Conservation (phyloP, 2,113 vertebrate genomes). For the Oreamnos americanus region DNA sequence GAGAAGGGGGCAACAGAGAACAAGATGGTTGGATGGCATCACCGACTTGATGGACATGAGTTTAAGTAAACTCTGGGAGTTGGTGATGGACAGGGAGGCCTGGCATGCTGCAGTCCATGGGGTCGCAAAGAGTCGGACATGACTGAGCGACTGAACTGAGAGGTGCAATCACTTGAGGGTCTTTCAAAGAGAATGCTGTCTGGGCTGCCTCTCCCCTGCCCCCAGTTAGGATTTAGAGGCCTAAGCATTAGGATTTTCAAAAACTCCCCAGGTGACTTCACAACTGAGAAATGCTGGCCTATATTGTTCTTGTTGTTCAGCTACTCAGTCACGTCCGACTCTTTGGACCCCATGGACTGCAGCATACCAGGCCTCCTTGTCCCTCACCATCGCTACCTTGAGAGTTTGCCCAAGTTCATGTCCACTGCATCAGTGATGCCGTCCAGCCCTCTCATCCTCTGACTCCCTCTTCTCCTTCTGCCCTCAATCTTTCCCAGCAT, state of each 20-base stretch:
- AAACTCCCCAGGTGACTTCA: neutral
- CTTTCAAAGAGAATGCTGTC: neutral
- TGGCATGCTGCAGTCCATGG: neutral
- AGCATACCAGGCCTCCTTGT: neutral
- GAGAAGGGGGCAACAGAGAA: neutral
- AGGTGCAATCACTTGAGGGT: neutral
- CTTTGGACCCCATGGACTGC: neutral
- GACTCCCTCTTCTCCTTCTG: neutral
- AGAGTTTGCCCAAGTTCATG: neutral
- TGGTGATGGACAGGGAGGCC: neutral
- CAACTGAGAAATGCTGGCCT: neutral
- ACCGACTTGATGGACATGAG: neutral
- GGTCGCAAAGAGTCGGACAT: neutral
- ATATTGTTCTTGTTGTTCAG: neutral
- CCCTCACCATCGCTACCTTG: neutral
- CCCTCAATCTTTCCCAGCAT: neutral
- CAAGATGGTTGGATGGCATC: neutral
- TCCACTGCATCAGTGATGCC: neutral
- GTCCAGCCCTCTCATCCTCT: neutral
- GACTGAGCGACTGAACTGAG: neutral
- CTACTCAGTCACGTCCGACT: rapidly evolving
- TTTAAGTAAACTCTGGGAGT: neutral
- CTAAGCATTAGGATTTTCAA: neutral
- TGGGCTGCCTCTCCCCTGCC: neutral
- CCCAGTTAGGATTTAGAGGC: neutral